Conservation (phyloP, 2,888 invertebrate genomes). For the Drosophila paranaensis region DNA sequence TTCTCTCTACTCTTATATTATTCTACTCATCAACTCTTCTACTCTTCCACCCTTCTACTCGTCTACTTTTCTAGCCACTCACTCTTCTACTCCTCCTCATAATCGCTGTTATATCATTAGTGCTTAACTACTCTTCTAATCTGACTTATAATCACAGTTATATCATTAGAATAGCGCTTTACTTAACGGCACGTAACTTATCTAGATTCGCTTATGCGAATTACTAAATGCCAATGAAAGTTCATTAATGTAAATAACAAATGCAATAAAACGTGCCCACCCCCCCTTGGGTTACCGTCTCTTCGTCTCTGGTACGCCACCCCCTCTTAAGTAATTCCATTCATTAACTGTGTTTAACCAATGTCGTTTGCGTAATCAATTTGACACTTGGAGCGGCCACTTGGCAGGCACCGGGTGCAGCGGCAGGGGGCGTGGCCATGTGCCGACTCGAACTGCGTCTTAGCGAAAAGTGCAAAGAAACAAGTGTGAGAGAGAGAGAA, state of each 20-base stretch:
- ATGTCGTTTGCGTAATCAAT: slow-evolving; percentile 69
- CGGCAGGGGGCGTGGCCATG: slow-evolving; percentile 26
- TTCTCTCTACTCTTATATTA: too few species aligned
- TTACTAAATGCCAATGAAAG: slow-evolving; percentile 8
- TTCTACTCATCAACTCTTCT: neutral
- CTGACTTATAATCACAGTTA: neutral
- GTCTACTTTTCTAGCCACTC: too few species aligned
- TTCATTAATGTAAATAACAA: slow-evolving; percentile 34
- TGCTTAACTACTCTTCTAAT: too few species aligned
- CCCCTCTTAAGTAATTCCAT: slow-evolving; percentile 55
- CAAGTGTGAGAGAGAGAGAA: neutral
- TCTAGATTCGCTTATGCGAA: neutral
- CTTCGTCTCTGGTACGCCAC: too few species aligned
- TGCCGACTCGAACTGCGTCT: slow-evolving; percentile 52
- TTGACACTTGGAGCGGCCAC: slow-evolving; percentile 69
- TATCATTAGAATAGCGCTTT: neutral
- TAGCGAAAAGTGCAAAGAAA: slow-evolving; percentile 32
- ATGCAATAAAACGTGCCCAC: slow-evolving; percentile 21
- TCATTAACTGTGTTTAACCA: slow-evolving; percentile 68
- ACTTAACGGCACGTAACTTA: neutral
- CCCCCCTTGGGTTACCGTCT: too few species aligned
- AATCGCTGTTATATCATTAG: neutral
- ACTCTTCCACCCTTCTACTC: too few species aligned
- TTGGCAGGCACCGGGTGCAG: slow-evolving; percentile 9
- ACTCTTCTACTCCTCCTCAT: neutral